These are phyloP conservation scores for Ganaspis brasiliensis DNA, from an alignment of 2,888 invertebrate species.

Conservation along the genomic window DNA sequence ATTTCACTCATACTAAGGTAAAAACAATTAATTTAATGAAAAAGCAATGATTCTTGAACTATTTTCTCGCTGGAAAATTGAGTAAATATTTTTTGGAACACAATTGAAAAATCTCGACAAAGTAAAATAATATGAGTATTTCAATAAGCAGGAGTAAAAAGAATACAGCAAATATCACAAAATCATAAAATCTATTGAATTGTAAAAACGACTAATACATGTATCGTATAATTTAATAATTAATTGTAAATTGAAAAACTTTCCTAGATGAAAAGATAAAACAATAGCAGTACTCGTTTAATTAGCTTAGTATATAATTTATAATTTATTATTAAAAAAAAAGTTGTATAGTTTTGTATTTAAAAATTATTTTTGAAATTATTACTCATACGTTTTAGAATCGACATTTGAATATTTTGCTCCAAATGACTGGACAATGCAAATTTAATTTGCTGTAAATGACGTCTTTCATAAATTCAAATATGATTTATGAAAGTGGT, in stretches of 20 bases:
- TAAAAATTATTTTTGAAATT: conserved; percentile 7
- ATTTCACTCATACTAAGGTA: too few relatives aligned
- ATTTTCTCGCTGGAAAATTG: neutral
- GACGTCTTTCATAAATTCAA: conserved; percentile 49
- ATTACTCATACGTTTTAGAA: conserved; percentile 2
- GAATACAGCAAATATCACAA: conserved; percentile 60
- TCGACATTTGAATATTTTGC: conserved; percentile 25
- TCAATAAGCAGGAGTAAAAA: conserved; percentile 46
- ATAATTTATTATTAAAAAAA: neutral
- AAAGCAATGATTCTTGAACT: too few relatives aligned
- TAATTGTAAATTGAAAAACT: neutral
- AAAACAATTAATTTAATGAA: too few relatives aligned
- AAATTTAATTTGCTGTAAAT: conserved; percentile 14
- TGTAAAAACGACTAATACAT: neutral
- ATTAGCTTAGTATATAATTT: neutral
- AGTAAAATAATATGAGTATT: conserved; percentile 12
- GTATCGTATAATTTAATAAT: neutral
- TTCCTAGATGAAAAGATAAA: neutral
- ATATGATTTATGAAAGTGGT: conserved; percentile 24
- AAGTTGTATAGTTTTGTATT: conserved; percentile 7
- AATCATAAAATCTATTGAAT: conserved; percentile 48
- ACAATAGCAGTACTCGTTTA: conserved; percentile 20
- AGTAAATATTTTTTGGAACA: neutral
- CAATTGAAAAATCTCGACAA: conserved; percentile 3
- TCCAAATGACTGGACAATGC: conserved; percentile 22